Evolutionary conservation across 2,797 vertebrate species (phyloP).

Genomic region (Fistularia commersonii): DNA sequence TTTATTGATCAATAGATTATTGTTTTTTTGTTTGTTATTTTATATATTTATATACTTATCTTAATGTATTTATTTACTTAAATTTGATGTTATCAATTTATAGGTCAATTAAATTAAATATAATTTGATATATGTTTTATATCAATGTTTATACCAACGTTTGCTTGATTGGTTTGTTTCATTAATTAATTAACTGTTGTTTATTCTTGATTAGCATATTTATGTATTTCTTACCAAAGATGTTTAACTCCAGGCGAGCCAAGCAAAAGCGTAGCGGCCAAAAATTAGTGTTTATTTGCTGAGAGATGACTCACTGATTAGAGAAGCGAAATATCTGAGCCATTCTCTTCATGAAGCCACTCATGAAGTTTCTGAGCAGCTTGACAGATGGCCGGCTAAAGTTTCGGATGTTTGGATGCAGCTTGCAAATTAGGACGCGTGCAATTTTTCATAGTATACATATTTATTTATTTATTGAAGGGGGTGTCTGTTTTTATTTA

Average conservation of each 20-base stretch:
- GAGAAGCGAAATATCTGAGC: conserved; percentile 36
- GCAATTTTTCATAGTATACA: conserved; percentile 8
- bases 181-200: too few species aligned
- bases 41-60: too few species aligned
- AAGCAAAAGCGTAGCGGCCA: conserved; percentile 9
- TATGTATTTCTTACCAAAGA: conserved; percentile 33
- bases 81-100: too few species aligned
- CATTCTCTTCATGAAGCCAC: conserved; percentile 20
- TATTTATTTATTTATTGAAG: conserved; percentile 5
- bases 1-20: not conserved
- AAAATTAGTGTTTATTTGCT: conserved; percentile 35
- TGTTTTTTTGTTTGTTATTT: too few species aligned
- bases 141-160: too few species aligned
- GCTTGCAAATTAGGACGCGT: conserved; percentile 25
- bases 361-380: conserved; percentile 36
- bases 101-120: too few species aligned
- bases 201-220: not conserved
- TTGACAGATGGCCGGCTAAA: conserved; percentile 33
- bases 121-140: too few species aligned
- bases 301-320: conserved; percentile 41
- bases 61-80: too few species aligned
- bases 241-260: conserved; percentile 15
- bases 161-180: too few species aligned
- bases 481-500: conserved; percentile 45
- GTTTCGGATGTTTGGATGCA: conserved; percentile 21